Conservation (phyloP, 2,888 invertebrate species). For the Nemotelus nigrinus region DNA sequence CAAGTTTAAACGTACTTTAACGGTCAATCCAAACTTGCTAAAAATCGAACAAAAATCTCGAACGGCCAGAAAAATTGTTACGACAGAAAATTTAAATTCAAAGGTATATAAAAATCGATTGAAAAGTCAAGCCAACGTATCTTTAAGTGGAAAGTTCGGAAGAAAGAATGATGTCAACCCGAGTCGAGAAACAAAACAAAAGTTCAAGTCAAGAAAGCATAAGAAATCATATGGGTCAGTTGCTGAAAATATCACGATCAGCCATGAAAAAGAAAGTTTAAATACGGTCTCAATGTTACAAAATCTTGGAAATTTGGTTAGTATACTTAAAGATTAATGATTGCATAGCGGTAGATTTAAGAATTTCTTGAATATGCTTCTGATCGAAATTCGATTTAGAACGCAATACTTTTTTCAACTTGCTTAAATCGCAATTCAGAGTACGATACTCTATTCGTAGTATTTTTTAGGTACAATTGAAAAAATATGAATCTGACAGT, state of each 20-base stretch:
- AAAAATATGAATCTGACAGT: slow-evolving; percentile 66
- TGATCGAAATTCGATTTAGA: too few species aligned
- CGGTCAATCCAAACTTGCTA: slow-evolving; percentile 46
- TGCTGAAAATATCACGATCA: slow-evolving; percentile 52
- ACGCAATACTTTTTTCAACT: too few species aligned
- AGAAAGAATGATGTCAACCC: too few species aligned
- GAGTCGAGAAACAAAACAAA: not conserved
- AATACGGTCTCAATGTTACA: too few species aligned
- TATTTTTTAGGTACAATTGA: slow-evolving; percentile 47
- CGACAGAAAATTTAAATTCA: not conserved
- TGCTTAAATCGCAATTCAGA: too few species aligned
- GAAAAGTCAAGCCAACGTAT: too few species aligned
- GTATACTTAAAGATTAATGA: too few species aligned
- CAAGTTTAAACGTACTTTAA: slow-evolving; percentile 53
- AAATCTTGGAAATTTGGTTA: too few species aligned
- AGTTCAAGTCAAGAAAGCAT: not conserved
- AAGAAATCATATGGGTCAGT: slow-evolving; percentile 41
- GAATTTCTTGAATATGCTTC: too few species aligned
- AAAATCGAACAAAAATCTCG: slow-evolving; percentile 38
- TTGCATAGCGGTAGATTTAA: too few species aligned
- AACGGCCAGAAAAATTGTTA: slow-evolving; percentile 21
- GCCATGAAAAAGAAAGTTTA: slow-evolving; percentile 50
- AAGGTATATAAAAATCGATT: too few species aligned
- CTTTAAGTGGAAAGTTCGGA: too few species aligned
- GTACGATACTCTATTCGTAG: not conserved